phyloP scores from a whole-genome alignment of 2,797 vertebrate species.

The Melanotaenia nigrans region DNA sequence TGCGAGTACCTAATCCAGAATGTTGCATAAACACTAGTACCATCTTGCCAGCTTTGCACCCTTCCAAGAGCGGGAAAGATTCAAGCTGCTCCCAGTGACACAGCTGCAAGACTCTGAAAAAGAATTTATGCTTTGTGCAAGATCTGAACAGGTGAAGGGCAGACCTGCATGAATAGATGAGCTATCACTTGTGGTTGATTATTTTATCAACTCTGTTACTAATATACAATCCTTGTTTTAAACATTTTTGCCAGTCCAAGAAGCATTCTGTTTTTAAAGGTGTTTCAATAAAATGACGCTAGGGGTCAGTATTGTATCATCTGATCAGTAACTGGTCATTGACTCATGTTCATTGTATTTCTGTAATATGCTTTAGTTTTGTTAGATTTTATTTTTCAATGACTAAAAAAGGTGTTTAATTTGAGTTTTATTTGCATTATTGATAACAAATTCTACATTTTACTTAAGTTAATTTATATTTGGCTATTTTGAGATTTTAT shows the following conservation, averaged over 20 bases:
- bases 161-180: background rate
- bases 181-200: background rate
- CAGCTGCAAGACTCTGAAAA: slow-evolving; percentile 65
- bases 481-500: background rate
- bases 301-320: slow-evolving; percentile 69
- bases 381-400: background rate
- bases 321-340: background rate
- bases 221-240: background rate
- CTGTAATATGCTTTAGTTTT: background rate
- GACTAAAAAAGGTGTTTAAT: background rate
- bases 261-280: background rate
- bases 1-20: background rate
- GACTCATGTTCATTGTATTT: background rate
- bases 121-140: background rate
- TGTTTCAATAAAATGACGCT: slow-evolving; percentile 43
- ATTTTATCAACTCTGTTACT: background rate
- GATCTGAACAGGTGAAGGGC: background rate
- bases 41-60: slow-evolving; percentile 40
- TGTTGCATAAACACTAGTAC: slow-evolving; percentile 2
- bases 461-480: background rate
- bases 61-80: slow-evolving; percentile 52
- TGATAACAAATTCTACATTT: background rate
- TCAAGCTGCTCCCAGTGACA: slow-evolving; percentile 76
- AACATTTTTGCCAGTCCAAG: background rate
- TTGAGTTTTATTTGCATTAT: background rate